phyloP scores from a whole-genome alignment of 2,888 invertebrate genomes.

The Bellardia pandia region DNA sequence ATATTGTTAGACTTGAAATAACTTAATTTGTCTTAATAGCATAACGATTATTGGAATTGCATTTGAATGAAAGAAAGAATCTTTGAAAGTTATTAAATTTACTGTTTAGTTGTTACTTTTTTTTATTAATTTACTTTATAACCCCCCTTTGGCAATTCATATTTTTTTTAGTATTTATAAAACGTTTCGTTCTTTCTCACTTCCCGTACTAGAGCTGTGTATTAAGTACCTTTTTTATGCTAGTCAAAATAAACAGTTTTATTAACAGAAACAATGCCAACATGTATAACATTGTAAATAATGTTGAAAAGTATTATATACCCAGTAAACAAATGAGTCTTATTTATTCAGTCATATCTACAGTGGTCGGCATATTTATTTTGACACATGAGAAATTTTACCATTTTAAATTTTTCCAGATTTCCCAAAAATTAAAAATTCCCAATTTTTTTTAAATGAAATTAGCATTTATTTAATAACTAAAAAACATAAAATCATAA shows the following conservation, averaged over 20 bases:
- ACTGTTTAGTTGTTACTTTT: not conserved
- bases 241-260: constrained; percentile 10
- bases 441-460: too few relatives aligned
- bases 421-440: too few relatives aligned
- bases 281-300: constrained; percentile 2
- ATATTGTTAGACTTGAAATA: not conserved
- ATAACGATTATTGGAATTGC: not conserved
- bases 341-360: too few relatives aligned
- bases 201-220: not conserved
- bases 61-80: not conserved
- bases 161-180: constrained; percentile 16
- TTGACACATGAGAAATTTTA: too few relatives aligned
- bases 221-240: constrained; percentile 21
- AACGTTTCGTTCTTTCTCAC: not conserved
- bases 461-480: too few relatives aligned
- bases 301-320: not conserved
- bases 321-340: not conserved
- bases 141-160: not conserved
- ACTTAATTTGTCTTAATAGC: not conserved
- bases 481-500: too few relatives aligned
- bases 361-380: too few relatives aligned
- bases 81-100: constrained; percentile 4
- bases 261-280: constrained; percentile 15
- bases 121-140: constrained; percentile 5
- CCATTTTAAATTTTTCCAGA: too few relatives aligned